Evolutionary conservation across 1,140 invertebrate species (phyloP), one percentile per base, ranked within the genome.

Genomic region (Macrobrachium rosenbergii): DNA sequence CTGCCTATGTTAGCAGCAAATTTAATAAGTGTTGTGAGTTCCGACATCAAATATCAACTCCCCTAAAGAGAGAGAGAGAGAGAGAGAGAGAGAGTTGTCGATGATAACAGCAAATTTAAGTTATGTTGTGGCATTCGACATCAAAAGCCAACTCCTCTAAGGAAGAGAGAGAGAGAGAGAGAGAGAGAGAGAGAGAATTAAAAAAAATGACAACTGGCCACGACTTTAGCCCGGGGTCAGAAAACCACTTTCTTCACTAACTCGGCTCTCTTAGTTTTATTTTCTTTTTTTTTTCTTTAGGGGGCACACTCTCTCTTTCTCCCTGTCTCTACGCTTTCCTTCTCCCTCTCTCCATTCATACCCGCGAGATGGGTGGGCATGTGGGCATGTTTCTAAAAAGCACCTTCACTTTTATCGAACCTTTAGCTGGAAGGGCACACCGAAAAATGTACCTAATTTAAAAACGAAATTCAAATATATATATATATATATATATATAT

Each of bases 31-130:
- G 28, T 37, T 37, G 28, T 37, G 28, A 3, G 1, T 2, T 37
- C 3, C 28, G 28, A 37, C 28, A 37, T 37, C 28, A 37, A 2
- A 69, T 6, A 69, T 5, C 8, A 69, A 76, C 12, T 45, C 0
- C 52, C 43, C 58, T 6, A 79, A 52, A 79, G n/a, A 79, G 77
- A 62, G 59, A 79, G 21, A 62, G 77, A 79, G 21, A 79, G 77
- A 79, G 21, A 62, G 77, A 62, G 21, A 63, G 77, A 63, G 21
- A 79, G 77, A 63, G 5, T 28, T 21, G 37, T 10, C 28, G 5
- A 63, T 11, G 37, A 7, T 17, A 14, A 79, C 12, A 43, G n/a
- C 64, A 69, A 12, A 17, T 69, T 28, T 11, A 11, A 69, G 2
- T 11, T 6, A 21, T 28, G 19, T 69, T 69, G 64, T 7, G 21